Evolutionary conservation across 2,113 vertebrate genomes (phyloP), one percentile per base, ranked within the genome.

Genomic region (Pithys albifrons): DNA sequence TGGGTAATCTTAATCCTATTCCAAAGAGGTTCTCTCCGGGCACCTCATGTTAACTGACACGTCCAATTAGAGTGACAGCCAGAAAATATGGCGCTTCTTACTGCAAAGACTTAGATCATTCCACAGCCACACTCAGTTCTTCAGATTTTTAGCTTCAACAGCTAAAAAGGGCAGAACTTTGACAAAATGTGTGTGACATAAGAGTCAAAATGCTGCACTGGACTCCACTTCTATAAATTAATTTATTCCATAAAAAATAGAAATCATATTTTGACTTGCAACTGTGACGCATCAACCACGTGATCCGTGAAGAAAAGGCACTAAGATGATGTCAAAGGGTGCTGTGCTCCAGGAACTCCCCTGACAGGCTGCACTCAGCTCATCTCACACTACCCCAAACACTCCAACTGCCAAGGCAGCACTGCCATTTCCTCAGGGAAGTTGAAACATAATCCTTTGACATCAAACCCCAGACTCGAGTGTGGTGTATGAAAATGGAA

Each of bases 21-120:
- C 86, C 94, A 92, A 59, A 95, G 96, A 97, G 95, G 96, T 97
- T 96, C 96, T 96, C 96, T 91, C 85, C 93, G 98, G 97, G 94
- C 98, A 98, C 98, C 98, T 97, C 98, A 98, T 98, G 98, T 95
- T 96, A 93, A 80, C 94, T 98, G 98, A 98, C 98, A 98, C 41
- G 89, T 97, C 96, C 96, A 98, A 98, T 99, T 98, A 99, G 70
- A 64, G 46, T 95, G 93, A 97, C 31, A 14, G 58, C 64, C 89
- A 88, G 94, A 97, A 97, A 98, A 98, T 98, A 97, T 96, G 96
- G 97, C 62, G 48, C 95, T 96, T 88, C 96, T 97, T 89, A 97
- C 74, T 43, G 55, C 18, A 8, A 41, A 86, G 65, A 79, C 18
- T 74, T 72, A 88, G 31, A 79, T 31, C 80, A 54, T 49, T 71